phyloP scores from a whole-genome alignment of 2,888 invertebrate genomes.

The Synergus umbraculus region DNA sequence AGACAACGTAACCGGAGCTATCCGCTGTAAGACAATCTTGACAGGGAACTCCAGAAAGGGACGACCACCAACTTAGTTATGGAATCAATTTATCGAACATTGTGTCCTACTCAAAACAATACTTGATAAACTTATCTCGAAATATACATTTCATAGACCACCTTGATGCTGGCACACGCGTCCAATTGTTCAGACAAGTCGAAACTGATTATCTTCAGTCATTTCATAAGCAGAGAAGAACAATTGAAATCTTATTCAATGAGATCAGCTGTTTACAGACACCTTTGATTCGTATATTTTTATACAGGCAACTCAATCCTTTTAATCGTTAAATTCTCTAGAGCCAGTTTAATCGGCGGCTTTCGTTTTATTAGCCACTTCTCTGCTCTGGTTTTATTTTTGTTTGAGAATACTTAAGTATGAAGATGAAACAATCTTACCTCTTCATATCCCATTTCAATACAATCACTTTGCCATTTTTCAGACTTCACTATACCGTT shows the following conservation, averaged over 20 bases:
- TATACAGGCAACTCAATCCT: neutral
- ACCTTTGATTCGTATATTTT: no score
- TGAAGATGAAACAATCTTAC: slow-evolving; percentile 8
- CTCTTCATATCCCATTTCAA: slow-evolving; percentile 19
- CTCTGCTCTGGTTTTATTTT: neutral
- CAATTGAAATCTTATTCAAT: no score
- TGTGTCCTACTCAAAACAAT: slow-evolving; percentile 48
- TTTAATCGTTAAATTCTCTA: neutral
- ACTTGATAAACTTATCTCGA: slow-evolving; percentile 46
- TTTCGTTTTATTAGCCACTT: neutral
- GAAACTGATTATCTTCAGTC: neutral
- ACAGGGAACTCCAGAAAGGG: slow-evolving; percentile 4
- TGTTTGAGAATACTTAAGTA: neutral
- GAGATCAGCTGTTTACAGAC: no score
- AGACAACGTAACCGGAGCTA: slow-evolving; percentile 18
- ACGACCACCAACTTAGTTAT: slow-evolving; percentile 45
- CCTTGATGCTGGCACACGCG: neutral
- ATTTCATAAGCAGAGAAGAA: no score
- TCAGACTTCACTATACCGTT: no score
- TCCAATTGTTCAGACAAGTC: neutral
- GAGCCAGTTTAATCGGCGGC: neutral
- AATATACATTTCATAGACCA: slow-evolving; percentile 18
- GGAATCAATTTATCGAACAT: slow-evolving; percentile 57
- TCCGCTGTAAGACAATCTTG: slow-evolving; percentile 49
- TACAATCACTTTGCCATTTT: neutral